phyloP scores from a whole-genome alignment of 2,113 vertebrate species.

The Casuarius casuarius region DNA sequence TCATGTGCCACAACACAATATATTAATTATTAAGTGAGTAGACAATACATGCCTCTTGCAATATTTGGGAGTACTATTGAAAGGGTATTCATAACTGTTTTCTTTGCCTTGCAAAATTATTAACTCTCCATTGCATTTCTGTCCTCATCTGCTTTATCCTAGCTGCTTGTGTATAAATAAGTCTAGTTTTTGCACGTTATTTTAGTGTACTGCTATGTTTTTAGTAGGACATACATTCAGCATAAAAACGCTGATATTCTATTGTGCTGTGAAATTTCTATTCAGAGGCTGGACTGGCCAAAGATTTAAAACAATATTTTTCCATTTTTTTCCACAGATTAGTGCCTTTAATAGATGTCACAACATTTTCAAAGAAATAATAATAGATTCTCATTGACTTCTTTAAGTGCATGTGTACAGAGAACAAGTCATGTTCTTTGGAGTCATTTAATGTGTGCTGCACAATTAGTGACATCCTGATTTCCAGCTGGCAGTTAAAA shows the following conservation, averaged over 20 bases:
- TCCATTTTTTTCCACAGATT: not conserved
- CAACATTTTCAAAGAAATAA: not conserved
- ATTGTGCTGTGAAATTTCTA: not conserved
- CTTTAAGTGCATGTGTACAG: not conserved
- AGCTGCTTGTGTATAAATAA: not conserved
- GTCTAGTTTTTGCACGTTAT: not conserved
- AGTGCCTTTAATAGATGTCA: not conserved
- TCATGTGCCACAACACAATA: not conserved
- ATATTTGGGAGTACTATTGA: not conserved
- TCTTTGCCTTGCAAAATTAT: not conserved
- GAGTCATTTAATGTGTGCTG: not conserved
- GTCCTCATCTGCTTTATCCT: not conserved
- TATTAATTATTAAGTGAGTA: not conserved
- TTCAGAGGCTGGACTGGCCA: not conserved
- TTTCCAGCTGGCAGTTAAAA: conserved; percentile 27
- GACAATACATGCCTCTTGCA: not conserved
- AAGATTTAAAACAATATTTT: not conserved
- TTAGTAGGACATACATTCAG: not conserved
- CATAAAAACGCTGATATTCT: not conserved
- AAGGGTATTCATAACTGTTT: not conserved
- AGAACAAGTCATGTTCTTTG: not conserved
- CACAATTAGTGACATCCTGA: conserved; percentile 4
- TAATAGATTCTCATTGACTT: not conserved
- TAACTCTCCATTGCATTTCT: not conserved
- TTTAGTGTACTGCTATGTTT: not conserved